Conservation (phyloP, 2,113 vertebrate genomes). For the Pygoscelis adeliae region DNA sequence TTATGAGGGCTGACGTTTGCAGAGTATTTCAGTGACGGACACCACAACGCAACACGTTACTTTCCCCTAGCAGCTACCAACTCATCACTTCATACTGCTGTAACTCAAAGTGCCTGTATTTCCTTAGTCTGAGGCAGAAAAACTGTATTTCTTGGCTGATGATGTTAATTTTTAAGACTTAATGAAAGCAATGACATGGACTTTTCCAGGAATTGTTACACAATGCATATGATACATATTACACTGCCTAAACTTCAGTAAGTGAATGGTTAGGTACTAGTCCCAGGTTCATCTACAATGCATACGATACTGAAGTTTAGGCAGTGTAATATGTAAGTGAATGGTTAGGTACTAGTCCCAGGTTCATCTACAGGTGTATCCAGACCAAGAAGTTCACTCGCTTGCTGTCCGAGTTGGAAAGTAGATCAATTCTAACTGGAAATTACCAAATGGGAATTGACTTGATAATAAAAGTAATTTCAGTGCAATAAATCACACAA, state of each 20-base stretch:
- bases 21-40: not conserved
- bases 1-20: not conserved
- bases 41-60: not conserved
- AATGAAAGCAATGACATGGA: not conserved
- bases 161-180: not conserved
- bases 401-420: slow-evolving; percentile 6
- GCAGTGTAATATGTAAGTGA: no score
- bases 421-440: not conserved
- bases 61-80: not conserved
- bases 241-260: not conserved
- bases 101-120: not conserved
- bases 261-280: not conserved
- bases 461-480: not conserved
- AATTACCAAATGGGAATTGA: not conserved
- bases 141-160: not conserved
- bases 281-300: not conserved
- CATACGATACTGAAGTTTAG: no score
- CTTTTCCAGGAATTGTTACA: not conserved
- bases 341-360: not conserved
- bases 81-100: not conserved
- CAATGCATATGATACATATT: not conserved
- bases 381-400: slow-evolving; percentile 23
- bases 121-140: not conserved
- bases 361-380: not conserved
- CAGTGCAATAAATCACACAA: not conserved